Percentiles rank a stretch among this genome's conserved stretches.
phyloP scores from a whole-genome alignment of 2,888 invertebrate genomes.

The Brassicogethes aeneus region DNA sequence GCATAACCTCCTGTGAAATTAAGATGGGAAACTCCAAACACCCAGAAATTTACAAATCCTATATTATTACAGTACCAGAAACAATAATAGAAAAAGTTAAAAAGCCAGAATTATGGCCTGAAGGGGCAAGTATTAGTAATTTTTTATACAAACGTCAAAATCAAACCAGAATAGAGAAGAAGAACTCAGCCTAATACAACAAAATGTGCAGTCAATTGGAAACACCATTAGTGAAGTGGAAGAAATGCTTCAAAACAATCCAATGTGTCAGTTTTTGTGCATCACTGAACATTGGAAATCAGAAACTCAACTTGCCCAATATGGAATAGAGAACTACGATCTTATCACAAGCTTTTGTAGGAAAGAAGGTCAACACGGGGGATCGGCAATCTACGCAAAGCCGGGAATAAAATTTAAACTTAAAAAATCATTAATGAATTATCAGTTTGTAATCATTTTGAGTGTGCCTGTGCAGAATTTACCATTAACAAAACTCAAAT shows the following conservation, averaged over 20 bases:
- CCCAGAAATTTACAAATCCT: too few species aligned
- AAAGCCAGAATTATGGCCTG: too few species aligned
- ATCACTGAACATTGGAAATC: constrained; percentile 3
- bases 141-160: too few species aligned
- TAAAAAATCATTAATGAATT: not conserved
- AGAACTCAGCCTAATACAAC: constrained; percentile 1
- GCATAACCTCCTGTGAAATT: too few species aligned
- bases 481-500: not conserved
- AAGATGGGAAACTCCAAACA: too few species aligned
- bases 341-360: constrained; percentile 1
- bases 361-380: not conserved
- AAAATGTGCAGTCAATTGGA: constrained; percentile 1
- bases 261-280: not conserved
- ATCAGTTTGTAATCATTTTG: not conserved
- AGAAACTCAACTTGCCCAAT: not conserved
- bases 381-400: not conserved
- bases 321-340: not conserved
- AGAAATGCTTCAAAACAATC: not conserved
- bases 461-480: not conserved
- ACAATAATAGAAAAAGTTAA: too few species aligned
- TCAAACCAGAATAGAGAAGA: too few species aligned
- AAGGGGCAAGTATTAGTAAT: too few species aligned
- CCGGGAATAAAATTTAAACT: not conserved
- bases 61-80: too few species aligned
- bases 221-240: not conserved